A percentile compares a stretch with the other conserved stretches of the same genome.
Conservation (phyloP, 2,797 vertebrate species). For the Diplodus sargus region DNA sequence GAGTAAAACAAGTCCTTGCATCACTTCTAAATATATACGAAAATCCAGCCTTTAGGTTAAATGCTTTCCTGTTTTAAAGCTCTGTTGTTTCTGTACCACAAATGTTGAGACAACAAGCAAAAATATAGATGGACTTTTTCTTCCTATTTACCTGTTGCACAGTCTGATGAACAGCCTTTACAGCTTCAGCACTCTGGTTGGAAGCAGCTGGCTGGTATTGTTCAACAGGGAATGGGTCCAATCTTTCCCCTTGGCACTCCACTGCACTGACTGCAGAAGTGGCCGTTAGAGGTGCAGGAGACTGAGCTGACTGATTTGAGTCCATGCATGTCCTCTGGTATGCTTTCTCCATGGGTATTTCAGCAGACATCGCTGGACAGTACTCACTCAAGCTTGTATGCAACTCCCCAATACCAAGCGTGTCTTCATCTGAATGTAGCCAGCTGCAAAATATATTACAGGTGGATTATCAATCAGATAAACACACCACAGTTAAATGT, state of each 20-base stretch:
- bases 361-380: conserved; percentile 8
- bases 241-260: background rate
- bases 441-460: background rate
- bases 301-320: background rate
- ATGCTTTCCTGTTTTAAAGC: too few relatives aligned
- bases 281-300: background rate
- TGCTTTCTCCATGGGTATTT: conserved; percentile 6
- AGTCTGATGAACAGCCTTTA: background rate
- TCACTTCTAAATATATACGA: background rate
- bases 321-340: background rate
- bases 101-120: too few relatives aligned
- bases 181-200: background rate
- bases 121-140: background rate
- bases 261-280: background rate
- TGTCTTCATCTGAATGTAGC: background rate
- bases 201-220: background rate
- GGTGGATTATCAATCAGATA: background rate
- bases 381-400: accelerated
- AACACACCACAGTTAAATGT: background rate
- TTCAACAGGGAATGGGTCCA: background rate
- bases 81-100: too few relatives aligned
- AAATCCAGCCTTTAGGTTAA: too few relatives aligned
- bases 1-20: background rate
- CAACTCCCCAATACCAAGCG: background rate
- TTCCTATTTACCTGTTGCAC: background rate